These are phyloP conservation scores for Tapera naevia DNA, from an alignment of 2,797 vertebrate genomes.

Conservation along the genomic window DNA sequence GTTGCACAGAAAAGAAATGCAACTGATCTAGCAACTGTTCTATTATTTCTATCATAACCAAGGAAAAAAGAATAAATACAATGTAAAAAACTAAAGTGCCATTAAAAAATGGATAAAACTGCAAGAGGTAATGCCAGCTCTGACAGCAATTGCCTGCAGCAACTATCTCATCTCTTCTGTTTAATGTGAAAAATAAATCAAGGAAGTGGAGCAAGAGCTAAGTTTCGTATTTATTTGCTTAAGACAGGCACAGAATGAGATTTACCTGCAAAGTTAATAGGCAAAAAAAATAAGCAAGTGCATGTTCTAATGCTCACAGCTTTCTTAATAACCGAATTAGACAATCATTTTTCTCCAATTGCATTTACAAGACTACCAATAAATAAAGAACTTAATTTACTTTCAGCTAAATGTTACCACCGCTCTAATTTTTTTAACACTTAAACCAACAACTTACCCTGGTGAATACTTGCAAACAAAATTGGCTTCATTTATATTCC, in stretches of 20 bases:
- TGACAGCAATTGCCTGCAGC: background rate
- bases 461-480: constrained; percentile 84
- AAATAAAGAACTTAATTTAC: background rate
- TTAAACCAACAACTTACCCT: constrained; percentile 66
- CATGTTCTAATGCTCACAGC: background rate
- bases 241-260: background rate
- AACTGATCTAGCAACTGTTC: background rate
- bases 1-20: background rate
- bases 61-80: background rate
- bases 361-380: background rate
- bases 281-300: background rate
- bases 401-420: background rate
- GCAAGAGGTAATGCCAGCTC: background rate
- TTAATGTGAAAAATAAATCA: background rate
- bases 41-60: background rate
- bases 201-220: background rate
- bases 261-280: background rate
- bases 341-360: background rate
- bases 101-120: background rate
- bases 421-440: background rate
- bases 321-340: background rate
- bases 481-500: constrained; percentile 20
- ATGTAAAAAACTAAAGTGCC: background rate
- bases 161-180: background rate
- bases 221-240: background rate